phyloP scores from a whole-genome alignment of 2,797 vertebrate genomes.

The Alca torda region DNA sequence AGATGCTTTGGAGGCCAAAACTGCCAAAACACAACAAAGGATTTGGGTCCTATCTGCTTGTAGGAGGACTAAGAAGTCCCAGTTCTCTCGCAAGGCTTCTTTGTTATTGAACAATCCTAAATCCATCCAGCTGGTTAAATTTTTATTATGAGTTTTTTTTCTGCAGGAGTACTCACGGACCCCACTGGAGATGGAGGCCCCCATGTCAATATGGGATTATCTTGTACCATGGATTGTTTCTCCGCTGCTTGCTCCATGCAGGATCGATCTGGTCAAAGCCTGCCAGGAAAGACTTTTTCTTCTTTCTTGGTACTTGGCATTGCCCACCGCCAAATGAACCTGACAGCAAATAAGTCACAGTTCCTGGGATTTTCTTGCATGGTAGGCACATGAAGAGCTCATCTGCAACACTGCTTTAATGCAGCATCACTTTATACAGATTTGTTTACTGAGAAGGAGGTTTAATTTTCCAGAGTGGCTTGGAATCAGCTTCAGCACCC shows the following conservation, averaged over 20 bases:
- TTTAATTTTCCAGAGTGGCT: neutral
- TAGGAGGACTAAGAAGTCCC: neutral
- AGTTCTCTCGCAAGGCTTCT: neutral
- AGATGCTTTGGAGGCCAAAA: neutral
- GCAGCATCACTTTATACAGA: neutral
- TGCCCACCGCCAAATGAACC: neutral
- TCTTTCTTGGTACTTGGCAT: neutral
- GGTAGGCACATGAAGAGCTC: neutral
- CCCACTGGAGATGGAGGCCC: neutral
- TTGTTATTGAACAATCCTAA: neutral
- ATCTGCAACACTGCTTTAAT: neutral
- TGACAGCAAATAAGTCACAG: neutral
- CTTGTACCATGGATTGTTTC: neutral
- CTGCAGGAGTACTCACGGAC: neutral
- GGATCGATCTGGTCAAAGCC: neutral
- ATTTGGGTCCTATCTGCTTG: neutral
- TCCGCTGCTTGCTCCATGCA: neutral
- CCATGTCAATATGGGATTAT: no score
- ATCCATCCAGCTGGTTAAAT: neutral
- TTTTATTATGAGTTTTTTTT: neutral
- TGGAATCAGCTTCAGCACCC: neutral
- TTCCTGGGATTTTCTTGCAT: neutral
- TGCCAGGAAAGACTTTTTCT: neutral
- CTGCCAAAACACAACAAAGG: no score
- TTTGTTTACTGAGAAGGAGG: neutral